Base-by-base conservation (phyloP, 2,797 vertebrate genomes). In the Acanthis flammea region DNA sequence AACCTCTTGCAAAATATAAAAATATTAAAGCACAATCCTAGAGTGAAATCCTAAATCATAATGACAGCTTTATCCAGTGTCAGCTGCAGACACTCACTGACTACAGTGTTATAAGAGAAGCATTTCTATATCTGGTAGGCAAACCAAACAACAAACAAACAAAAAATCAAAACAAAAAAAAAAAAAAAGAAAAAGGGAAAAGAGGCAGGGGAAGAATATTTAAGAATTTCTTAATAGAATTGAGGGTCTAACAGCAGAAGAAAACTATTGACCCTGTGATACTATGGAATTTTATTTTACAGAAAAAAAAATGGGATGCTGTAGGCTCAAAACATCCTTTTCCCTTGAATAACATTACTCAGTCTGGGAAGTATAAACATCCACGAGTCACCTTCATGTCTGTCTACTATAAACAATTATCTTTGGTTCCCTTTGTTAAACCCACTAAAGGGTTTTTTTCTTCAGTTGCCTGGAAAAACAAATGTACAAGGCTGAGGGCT, bases 11-110 rank as follows among this genome's bases (percentile, higher is more conserved):
- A 82, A 82, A 80, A 90, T 63, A 90, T 57, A 82, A 71, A 83
- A 93, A 88, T 85, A 93, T 94, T 63, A 92, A 92, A 87, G 71
- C 39, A 57, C 19, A 3, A 86, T 85, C 53, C 41, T 41, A 41
- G 17, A 86, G 35, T 30, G 24, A 79, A 87, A 93, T 80, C 45
- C 84, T 94, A 93, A 93, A 93, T 96, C 83, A 89, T 74, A 57
- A 76, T 67, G 86, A 85, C 86, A 88, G 1, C 12, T 61, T 85
- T 58, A 77, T 50, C 65, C 68, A 51, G 41, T 48, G 67, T 82
- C 74, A 93, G 80, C 42, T 48, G 47, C 33, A 90, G 80, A 82
- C 39, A 42, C 50, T 79, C 22, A 7, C 44, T 95, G 88, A 37
- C 55, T 93, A 22, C 35, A 44, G 0, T 21, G n/a, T 84, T 95